phyloP scores from a whole-genome alignment of 2,113 vertebrate species.

The Eulemur rufifrons region DNA sequence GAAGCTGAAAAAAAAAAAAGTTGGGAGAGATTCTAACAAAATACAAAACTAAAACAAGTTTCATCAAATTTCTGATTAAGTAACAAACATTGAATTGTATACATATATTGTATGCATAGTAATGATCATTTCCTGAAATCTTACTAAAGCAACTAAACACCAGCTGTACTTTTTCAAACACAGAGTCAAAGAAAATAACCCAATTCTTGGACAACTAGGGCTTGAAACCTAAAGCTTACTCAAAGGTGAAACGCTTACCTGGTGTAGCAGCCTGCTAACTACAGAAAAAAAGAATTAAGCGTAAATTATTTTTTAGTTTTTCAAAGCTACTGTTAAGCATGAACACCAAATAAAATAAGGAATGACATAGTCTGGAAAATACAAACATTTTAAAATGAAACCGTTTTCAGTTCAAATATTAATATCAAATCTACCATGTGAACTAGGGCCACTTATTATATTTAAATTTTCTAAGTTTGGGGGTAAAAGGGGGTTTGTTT shows the following conservation, averaged over 20 bases:
- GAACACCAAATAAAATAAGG: neutral
- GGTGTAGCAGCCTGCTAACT: neutral
- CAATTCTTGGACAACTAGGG: neutral
- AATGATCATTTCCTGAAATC: neutral
- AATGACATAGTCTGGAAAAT: neutral
- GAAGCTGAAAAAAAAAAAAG: neutral
- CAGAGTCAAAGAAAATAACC: neutral
- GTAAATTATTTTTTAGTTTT: neutral
- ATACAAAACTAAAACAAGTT: neutral
- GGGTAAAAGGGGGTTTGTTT: neutral
- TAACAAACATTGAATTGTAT: neutral
- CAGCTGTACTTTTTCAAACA: neutral
- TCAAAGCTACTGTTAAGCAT: neutral
- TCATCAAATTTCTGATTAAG: neutral
- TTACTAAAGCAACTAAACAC: neutral
- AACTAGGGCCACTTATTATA: neutral
- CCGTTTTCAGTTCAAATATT: neutral
- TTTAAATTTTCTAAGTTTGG: neutral
- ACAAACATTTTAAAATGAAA: constrained; percentile 24
- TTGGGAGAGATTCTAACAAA: neutral
- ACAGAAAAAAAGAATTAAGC: neutral
- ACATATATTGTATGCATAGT: neutral
- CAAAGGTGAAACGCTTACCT: neutral
- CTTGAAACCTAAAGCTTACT: neutral
- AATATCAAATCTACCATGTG: neutral